Percentiles rank a stretch among this genome's conserved stretches.
These are phyloP conservation scores for Corydoras sp. DNA, from an alignment of 2,113 vertebrate genomes.

Conservation along the genomic window DNA sequence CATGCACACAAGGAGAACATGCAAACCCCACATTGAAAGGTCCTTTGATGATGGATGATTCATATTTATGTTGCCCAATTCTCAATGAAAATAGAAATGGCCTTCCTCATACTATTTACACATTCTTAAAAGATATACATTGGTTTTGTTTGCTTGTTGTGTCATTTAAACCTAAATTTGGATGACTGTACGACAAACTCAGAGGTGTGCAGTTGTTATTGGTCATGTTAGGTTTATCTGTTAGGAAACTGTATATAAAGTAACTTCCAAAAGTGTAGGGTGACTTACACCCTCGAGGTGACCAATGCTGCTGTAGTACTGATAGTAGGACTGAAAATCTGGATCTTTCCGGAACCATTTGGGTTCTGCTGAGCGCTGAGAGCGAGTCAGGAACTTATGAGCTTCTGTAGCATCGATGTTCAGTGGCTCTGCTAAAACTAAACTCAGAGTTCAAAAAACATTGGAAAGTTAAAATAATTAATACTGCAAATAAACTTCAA, in stretches of 20 bases:
- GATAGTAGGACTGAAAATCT: conserved; percentile 67
- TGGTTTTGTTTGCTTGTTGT: no score
- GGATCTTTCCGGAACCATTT: conserved; percentile 57
- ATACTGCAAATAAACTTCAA: neutral
- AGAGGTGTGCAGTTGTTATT: neutral
- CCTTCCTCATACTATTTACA: no score
- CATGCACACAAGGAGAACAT: no score
- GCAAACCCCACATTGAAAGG: no score
- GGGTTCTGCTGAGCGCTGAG: conserved; percentile 52
- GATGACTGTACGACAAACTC: no score
- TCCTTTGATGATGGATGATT: no score
- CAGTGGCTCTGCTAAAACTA: conserved; percentile 26
- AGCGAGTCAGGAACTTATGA: conserved; percentile 55
- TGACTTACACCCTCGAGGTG: conserved; percentile 62
- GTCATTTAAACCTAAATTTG: no score
- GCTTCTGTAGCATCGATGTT: conserved; percentile 51
- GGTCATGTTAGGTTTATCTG: neutral
- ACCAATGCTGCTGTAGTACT: conserved; percentile 66
- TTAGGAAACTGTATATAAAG: neutral
- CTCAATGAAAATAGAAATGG: no score
- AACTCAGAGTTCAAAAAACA: neutral
- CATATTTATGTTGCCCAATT: no score
- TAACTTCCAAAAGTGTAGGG: neutral
- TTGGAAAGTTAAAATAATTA: neutral
- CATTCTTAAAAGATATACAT: no score